Evolutionary conservation across 2,113 vertebrate genomes (phyloP).

Genomic region (Corvus moneduloides): DNA sequence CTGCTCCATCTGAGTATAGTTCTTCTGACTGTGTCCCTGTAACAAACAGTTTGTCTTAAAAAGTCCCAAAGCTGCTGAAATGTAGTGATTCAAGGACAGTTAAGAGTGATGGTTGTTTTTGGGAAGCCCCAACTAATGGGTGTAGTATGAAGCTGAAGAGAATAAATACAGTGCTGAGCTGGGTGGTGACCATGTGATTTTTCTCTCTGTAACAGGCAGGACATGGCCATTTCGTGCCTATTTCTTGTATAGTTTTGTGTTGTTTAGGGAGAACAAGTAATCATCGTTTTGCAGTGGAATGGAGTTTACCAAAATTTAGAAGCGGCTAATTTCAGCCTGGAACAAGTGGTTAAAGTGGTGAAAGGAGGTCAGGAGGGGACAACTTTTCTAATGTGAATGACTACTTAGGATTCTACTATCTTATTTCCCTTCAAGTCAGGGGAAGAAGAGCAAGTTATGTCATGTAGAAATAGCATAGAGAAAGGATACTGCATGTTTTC

Average conservation of each 20-base stretch:
- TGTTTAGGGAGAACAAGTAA: neutral
- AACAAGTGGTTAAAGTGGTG: neutral
- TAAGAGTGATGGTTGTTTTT: neutral
- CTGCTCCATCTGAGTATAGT: neutral
- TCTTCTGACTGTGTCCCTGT: neutral
- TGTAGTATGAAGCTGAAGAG: neutral
- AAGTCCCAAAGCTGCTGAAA: neutral
- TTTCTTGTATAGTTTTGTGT: neutral
- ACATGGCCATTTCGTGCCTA: fast-evolving
- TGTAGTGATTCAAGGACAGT: neutral
- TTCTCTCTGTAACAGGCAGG: neutral
- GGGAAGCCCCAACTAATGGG: neutral
- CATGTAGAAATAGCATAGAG: neutral
- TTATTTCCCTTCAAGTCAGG: neutral
- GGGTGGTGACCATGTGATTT: neutral
- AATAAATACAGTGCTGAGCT: neutral
- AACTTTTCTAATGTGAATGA: neutral
- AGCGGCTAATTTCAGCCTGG: neutral
- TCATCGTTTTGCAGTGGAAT: neutral
- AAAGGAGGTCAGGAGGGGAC: neutral
- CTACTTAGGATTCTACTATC: neutral
- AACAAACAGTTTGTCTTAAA: neutral
- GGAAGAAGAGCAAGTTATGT: neutral
- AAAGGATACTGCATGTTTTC: neutral
- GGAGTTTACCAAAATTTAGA: neutral